Evolutionary conservation across 2,113 vertebrate genomes (phyloP), one percentile per base, ranked within the genome.

Genomic region (Crotophaga sulcirostris): DNA sequence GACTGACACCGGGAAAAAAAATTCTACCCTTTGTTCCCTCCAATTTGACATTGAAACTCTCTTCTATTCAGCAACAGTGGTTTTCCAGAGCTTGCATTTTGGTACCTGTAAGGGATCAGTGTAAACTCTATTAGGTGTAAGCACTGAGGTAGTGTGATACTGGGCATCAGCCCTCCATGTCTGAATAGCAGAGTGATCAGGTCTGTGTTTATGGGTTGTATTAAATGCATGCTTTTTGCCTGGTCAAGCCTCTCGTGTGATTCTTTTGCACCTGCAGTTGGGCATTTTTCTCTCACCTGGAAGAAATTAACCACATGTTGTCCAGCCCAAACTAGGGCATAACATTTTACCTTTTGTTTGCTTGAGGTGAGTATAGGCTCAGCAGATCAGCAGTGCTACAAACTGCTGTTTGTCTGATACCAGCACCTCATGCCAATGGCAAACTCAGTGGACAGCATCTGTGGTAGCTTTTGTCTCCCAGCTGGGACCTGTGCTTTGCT

Each of bases 401-500:
- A 78, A 33, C 12, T 31, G 16, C 19, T 5, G 2, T 29, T 87
- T 11, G 11, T 54, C 15, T 1, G 1, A 49, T 29, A 69, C 11
- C 34, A 47, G 16, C 16, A 28, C 1, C 36, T 66, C 14, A 2
- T 38, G 45, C 38, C 69, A 82, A 6, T 4, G 23, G 33, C 34
- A 76, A 21, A 38, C 38, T 84, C 13, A 7, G 21, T 8, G 31
- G 19, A n/a, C 33, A 69, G 8, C 33, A 5, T 40, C 26, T 1
- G 1, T 6, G 11, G 62, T 36, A 40, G 13, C 16, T n/a, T 25
- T n/a, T 2, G 0, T 38, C 25, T 49, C 38, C 9, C 29, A 21
- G 6, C 19, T 62, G 59, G 33, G n/a, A 49, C 36, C 10, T 26
- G 19, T 62, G 31, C 7, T 88, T 74, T 29, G 4, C 31, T 21